Base-by-base conservation (phyloP, 1,140 invertebrate species). In the Oryctes rhinoceros region DNA sequence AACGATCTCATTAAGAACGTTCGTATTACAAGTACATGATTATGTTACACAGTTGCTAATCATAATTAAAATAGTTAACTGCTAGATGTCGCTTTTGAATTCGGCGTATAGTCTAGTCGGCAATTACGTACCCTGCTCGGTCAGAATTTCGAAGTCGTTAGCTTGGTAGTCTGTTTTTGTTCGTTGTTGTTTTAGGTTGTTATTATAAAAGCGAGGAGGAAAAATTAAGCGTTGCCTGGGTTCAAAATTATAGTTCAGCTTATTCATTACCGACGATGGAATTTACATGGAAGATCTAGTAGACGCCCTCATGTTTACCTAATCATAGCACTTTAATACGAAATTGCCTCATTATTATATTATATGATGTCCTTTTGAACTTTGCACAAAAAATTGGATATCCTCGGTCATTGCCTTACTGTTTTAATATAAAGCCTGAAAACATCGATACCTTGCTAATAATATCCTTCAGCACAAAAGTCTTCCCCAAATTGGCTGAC, bases 11-110 rank as follows among this genome's bases (percentile, higher is more conserved):
- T 76, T 76, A 76, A 76, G 75, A 76, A 49, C 20, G 39, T 76
- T 76, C 47, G 35, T 47, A 76, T 76, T 76, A 76, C 75, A 76
- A 76, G 75, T 49, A 49, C 75, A 49, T 76, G 75, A 76, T 76
- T 76, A 76, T 47, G 75, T 76, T 76, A 76, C 75, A 76, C 37
- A 47, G 37, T 76, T 76, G 75, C 37, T 76, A 76, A 76, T 76
- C 37, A 76, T 76, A 76, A 76, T 76, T 71, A 71, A 71, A 71
- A 71, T 71, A 71, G 65, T 71, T 71, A 71, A 71, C 65, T 71
- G 65, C 65, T 71, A 71, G 65, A 71, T 71, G 65, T 71, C 65
- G 65, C 65, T 71, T 71, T 71, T 71, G 65, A 71, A 71, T 4
- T 71, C 65, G 9, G 24, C 10, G 65, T 24, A 37, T 37, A 71